Percentiles rank a stretch among this genome's conserved stretches.
phyloP scores from a whole-genome alignment of 2,113 vertebrate species.

The Saimiri boliviensis region DNA sequence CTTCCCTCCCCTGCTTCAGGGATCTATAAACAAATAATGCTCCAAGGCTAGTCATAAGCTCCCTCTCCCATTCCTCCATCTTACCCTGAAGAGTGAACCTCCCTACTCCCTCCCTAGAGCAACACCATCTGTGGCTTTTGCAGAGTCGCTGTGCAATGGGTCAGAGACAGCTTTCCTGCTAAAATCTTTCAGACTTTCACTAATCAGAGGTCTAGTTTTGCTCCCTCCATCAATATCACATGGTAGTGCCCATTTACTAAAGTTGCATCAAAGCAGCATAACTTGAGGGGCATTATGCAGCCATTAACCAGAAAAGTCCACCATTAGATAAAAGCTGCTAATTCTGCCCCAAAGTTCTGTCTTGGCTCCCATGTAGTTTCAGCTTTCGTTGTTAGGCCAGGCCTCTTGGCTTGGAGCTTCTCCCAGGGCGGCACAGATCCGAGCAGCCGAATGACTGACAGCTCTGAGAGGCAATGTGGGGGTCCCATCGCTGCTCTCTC shows the following conservation, averaged over 20 bases:
- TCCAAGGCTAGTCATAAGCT: background rate
- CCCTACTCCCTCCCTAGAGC: background rate
- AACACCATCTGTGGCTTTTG: background rate
- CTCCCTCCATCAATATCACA: background rate
- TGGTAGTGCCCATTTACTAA: background rate
- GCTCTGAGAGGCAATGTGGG: fast-evolving
- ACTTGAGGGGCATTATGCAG: background rate
- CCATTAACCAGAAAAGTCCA: background rate
- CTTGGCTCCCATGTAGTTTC: background rate
- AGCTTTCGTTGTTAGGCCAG: background rate
- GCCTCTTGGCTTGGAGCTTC: background rate
- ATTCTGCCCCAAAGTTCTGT: background rate
- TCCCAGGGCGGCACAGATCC: background rate
- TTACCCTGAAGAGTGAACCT: background rate
- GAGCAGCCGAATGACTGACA: background rate
- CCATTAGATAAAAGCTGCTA: background rate
- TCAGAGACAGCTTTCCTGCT: background rate
- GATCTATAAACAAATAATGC: background rate
- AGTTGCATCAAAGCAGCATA: background rate
- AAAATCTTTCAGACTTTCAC: background rate
- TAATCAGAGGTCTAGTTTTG: background rate
- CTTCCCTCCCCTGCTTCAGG: background rate
- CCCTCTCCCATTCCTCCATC: background rate
- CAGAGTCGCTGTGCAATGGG: background rate
- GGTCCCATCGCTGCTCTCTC: background rate